Evolutionary conservation across 2,113 vertebrate species (phyloP).

Genomic region (Cheilinus undulatus): DNA sequence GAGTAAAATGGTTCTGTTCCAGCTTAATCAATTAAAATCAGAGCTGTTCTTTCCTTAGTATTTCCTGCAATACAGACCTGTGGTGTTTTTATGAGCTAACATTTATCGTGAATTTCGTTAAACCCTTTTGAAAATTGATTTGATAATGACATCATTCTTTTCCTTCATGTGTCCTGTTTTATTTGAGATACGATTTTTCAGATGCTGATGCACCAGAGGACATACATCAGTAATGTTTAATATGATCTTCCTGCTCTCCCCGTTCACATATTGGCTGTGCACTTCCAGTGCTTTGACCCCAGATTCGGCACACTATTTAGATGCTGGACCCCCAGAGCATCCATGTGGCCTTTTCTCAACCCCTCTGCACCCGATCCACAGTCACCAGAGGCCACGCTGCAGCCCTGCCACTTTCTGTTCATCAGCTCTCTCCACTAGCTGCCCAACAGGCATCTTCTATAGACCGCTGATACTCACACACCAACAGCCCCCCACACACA

Average conservation of each 20-base stretch:
- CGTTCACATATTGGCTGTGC: neutral
- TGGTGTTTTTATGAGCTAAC: neutral
- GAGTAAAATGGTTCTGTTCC: neutral
- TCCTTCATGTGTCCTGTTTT: neutral
- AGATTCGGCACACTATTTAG: neutral
- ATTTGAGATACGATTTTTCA: constrained; percentile 11
- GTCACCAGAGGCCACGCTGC: constrained; percentile 54
- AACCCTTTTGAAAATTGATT: neutral
- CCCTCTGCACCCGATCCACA: constrained; percentile 29
- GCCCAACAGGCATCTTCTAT: constrained; percentile 50
- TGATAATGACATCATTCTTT: no score
- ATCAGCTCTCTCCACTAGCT: constrained; percentile 68
- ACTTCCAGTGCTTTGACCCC: constrained; percentile 12
- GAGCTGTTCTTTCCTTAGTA: neutral
- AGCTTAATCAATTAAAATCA: constrained; percentile 16
- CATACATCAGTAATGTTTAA: constrained; percentile 41
- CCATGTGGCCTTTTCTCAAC: constrained; percentile 28
- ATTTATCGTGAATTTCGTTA: neutral
- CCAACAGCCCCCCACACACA: constrained; percentile 24
- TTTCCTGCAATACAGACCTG: neutral
- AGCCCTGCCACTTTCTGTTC: constrained; percentile 77
- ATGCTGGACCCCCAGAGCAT: constrained; percentile 25
- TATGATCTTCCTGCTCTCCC: constrained; percentile 35
- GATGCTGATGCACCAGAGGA: neutral
- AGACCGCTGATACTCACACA: constrained; percentile 39